A percentile compares a stretch with the other conserved stretches of the same genome.
phyloP scores from a whole-genome alignment of 1,140 invertebrate species.

The Achroia grisella region DNA sequence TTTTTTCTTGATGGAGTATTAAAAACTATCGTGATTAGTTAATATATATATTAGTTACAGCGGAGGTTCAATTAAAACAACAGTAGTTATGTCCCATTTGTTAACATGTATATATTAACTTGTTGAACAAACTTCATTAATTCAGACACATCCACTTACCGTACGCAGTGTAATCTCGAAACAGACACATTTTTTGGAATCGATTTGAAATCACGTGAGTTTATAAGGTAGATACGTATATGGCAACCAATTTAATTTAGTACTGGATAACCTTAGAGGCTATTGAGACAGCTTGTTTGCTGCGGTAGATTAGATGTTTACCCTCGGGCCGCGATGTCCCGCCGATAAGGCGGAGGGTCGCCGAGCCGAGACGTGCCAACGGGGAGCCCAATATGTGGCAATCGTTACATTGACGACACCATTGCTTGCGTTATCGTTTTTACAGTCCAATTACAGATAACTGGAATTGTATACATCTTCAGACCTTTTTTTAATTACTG shows the following conservation, averaged over 20 bases:
- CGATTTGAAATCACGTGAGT: constrained; percentile 9
- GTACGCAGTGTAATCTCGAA: background rate
- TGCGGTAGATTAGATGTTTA: constrained; percentile 49
- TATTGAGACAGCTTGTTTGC: constrained; percentile 45
- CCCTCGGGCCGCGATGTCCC: constrained; percentile 42
- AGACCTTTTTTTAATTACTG: too few relatives aligned
- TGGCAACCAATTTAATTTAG: constrained; percentile 46
- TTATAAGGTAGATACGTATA: constrained; percentile 5
- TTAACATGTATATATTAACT: too few relatives aligned
- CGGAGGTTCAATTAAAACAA: too few relatives aligned
- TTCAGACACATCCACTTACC: background rate
- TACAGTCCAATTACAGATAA: constrained; percentile 29
- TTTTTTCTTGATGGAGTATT: too few relatives aligned
- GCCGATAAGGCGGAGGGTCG: constrained; percentile 36
- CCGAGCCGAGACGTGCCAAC: constrained; percentile 19
- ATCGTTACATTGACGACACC: constrained; percentile 35
- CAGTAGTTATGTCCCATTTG: too few relatives aligned
- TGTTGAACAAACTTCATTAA: background rate
- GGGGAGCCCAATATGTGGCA: constrained; percentile 29
- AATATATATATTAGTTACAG: too few relatives aligned
- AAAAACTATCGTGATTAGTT: too few relatives aligned
- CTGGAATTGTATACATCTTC: constrained; percentile 5
- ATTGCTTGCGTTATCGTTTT: constrained; percentile 35
- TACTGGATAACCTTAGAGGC: constrained; percentile 46
- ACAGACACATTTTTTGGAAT: constrained; percentile 9